Base-by-base conservation (phyloP, 2,888 invertebrate species). In the Monochamus alternatus region DNA sequence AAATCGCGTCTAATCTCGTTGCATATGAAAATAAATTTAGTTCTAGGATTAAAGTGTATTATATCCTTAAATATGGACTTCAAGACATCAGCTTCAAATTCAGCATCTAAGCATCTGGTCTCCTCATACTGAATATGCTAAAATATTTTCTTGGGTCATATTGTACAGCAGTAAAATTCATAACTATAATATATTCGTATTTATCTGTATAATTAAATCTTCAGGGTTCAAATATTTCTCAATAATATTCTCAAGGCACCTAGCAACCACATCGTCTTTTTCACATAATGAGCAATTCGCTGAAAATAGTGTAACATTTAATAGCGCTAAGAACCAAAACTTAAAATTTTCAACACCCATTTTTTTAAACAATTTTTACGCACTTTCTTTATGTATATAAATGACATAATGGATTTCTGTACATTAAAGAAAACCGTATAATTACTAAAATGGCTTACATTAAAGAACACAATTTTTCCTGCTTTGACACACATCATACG, bases 31-130 rank as follows among this genome's bases (percentile, higher is more conserved):
- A 62, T 62, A 62, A 62, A 62, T n/a, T 62, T 62, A 7, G 38
- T 43, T 62, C 62, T 62, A 43, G 62, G 62, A 62, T 62, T 38
- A 38, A 62, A 32, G 62, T 62, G 22, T 55, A 55, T 43, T 62
- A 62, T 38, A 62, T 38, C 62, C 38, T n/a, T n/a, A 12, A 38
- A 10, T 5, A 62, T 7, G 5, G 32, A 12, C n/a, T 62, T n/a
- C n/a, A 62, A 2, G 0, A 62, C 5, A 62, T 14, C n/a, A 4
- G 12, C 10, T 12, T 12, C 12, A n/a, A 32, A 62, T 12, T 12
- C 62, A 32, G 38, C 38, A 62, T 62, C 3, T 62, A 62, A 62
- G 38, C 38, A 38, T 62, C 38, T n/a, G 62, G 62, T 62, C 12
- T 62, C 14, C 62, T 32, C 38, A 12, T 8, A 43, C 2, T 12